These are phyloP conservation scores for Protaetia brevitarsis DNA, from an alignment of 1,140 invertebrate genomes.

Conservation along the genomic window DNA sequence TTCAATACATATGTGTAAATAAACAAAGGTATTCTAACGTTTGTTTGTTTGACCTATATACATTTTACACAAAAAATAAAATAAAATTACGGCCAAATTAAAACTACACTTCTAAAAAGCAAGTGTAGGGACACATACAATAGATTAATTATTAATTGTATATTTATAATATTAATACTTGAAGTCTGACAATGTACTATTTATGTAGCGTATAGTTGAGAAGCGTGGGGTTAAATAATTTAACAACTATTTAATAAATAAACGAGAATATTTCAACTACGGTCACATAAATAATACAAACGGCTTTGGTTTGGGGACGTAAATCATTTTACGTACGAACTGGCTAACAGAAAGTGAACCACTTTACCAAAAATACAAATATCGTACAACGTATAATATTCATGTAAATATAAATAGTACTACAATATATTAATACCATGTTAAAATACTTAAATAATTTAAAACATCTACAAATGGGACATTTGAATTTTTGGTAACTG, in stretches of 20 bases:
- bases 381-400: conserved; percentile 19
- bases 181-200: conserved; percentile 26
- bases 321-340: conserved; percentile 26
- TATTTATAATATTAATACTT: conserved; percentile 30
- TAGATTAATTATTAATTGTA: conserved; percentile 21
- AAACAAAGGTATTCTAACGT: conserved; percentile 30
- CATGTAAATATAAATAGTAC: conserved; percentile 21
- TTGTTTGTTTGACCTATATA: conserved; percentile 25
- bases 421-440: conserved; percentile 31
- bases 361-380: conserved; percentile 27
- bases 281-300: conserved; percentile 28
- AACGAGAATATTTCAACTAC: conserved; percentile 22
- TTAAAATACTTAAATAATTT: conserved; percentile 31
- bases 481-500: conserved; percentile 27
- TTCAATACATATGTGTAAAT: conserved; percentile 39
- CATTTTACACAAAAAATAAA: conserved; percentile 27
- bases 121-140: conserved; percentile 24
- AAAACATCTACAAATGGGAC: conserved; percentile 6
- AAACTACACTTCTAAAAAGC: conserved; percentile 21
- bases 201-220: conserved; percentile 26
- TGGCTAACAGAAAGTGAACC: conserved; percentile 23
- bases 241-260: conserved; percentile 24
- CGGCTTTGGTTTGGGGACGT: conserved; percentile 30
- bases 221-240: conserved; percentile 12
- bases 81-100: conserved; percentile 29